A percentile compares a stretch with the other conserved stretches of the same genome.
Conservation (phyloP, 2,113 vertebrate genomes). For the Melozone crissalis region DNA sequence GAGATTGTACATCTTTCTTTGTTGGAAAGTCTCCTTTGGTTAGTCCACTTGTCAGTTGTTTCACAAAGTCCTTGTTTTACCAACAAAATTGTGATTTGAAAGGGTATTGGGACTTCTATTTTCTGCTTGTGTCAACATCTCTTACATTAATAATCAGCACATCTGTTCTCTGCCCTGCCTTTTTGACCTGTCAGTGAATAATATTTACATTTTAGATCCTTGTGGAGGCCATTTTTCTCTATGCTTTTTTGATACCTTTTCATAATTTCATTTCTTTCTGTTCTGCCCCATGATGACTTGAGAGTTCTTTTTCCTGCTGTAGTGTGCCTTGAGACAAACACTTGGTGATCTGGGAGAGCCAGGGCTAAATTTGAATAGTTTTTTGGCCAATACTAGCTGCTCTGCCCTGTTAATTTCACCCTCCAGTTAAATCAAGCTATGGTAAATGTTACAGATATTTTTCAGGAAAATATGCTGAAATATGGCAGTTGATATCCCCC, state of each 20-base stretch:
- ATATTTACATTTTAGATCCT: not conserved
- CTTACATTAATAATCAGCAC: not conserved
- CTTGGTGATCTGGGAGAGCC: not conserved
- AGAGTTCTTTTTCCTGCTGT: not conserved
- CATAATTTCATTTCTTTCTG: not conserved
- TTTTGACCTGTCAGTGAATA: not conserved
- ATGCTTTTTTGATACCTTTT: not conserved
- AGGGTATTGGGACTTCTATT: not conserved
- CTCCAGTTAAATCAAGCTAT: not conserved
- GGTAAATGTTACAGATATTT: not conserved
- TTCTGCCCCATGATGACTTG: not conserved
- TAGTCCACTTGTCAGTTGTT: not conserved
- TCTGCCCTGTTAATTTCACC: not conserved
- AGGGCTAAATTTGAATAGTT: not conserved
- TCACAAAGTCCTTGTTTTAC: not conserved
- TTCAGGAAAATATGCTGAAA: not conserved
- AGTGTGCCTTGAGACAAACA: not conserved
- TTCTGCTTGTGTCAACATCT: not conserved
- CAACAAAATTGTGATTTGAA: not conserved
- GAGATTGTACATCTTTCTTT: not conserved
- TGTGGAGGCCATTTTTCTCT: not conserved
- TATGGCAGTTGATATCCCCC: not conserved
- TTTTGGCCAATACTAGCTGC: not conserved
- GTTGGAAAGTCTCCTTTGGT: not conserved
- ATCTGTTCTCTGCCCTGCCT: not conserved